Percentiles rank a stretch among this genome's conserved stretches.
phyloP scores from a whole-genome alignment of 1,140 invertebrate species.

The Eumeta japonica region DNA sequence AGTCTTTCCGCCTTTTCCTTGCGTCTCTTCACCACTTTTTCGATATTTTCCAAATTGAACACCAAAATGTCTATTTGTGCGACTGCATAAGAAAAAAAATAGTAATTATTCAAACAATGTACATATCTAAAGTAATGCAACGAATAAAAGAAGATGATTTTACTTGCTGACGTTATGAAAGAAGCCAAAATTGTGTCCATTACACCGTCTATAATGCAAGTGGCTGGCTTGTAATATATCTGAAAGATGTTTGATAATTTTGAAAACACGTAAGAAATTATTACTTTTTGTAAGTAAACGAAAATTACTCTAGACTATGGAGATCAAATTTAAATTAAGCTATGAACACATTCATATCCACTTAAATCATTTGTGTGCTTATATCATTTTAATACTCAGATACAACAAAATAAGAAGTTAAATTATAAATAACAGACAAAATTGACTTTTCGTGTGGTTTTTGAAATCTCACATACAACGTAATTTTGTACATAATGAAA shows the following conservation, averaged over 20 bases:
- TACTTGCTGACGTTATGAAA: conserved; percentile 44
- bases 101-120: not conserved
- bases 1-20: conserved; percentile 16
- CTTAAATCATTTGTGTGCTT: too few relatives aligned
- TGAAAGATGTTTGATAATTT: conserved; percentile 11
- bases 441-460: too few relatives aligned
- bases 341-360: too few relatives aligned
- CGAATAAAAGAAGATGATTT: conserved; percentile 14
- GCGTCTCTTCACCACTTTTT: conserved; percentile 28
- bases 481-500: too few relatives aligned
- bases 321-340: too few relatives aligned
- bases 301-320: too few relatives aligned
- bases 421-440: too few relatives aligned
- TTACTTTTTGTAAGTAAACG: not conserved
- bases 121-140: not conserved
- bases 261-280: not conserved
- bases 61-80: conserved; percentile 50
- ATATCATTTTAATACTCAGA: too few relatives aligned
- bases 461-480: too few relatives aligned
- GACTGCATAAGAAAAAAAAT: conserved; percentile 27
- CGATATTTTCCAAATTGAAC: conserved; percentile 45
- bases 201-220: conserved; percentile 48
- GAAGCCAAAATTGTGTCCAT: conserved; percentile 52
- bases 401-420: too few relatives aligned
- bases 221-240: conserved; percentile 52